A percentile compares a stretch with the other conserved stretches of the same genome.
phyloP scores from a whole-genome alignment of 2,888 invertebrate species.

The Acanthosoma haemorrhoidale region DNA sequence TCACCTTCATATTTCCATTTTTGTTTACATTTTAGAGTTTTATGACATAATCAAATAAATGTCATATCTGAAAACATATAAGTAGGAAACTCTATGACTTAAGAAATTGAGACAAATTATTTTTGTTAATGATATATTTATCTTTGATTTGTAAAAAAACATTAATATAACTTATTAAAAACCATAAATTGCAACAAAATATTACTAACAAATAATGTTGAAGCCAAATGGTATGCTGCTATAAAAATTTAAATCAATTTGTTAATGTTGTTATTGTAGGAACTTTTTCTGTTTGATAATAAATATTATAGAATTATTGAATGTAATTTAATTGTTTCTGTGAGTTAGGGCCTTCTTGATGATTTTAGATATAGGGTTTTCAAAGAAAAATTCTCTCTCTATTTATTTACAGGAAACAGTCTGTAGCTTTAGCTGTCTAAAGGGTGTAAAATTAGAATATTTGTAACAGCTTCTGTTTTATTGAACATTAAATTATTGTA shows the following conservation, averaged over 20 bases:
- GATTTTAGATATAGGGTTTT: not conserved
- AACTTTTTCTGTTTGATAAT: not conserved
- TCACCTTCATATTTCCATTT: too few species aligned
- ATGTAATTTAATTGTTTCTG: not conserved
- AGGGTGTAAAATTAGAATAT: too few species aligned
- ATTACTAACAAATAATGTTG: not conserved
- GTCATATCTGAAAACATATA: too few species aligned
- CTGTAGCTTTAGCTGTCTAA: too few species aligned
- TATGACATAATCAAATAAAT: too few species aligned
- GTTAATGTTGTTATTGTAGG: not conserved
- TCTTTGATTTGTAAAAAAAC: not conserved
- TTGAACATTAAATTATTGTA: too few species aligned
- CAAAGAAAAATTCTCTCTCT: not conserved
- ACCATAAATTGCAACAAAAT: not conserved
- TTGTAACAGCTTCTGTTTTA: too few species aligned
- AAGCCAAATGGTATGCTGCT: not conserved
- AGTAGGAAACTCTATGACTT: not conserved
- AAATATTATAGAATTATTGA: not conserved
- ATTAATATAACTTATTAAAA: not conserved
- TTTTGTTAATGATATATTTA: not conserved
- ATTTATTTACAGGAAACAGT: too few species aligned
- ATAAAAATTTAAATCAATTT: not conserved
- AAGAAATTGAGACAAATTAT: not conserved
- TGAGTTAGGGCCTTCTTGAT: not conserved
- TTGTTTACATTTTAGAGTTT: too few species aligned